Conservation (phyloP, 2,113 vertebrate species). For the Oncorhynchus gorbuscha region DNA sequence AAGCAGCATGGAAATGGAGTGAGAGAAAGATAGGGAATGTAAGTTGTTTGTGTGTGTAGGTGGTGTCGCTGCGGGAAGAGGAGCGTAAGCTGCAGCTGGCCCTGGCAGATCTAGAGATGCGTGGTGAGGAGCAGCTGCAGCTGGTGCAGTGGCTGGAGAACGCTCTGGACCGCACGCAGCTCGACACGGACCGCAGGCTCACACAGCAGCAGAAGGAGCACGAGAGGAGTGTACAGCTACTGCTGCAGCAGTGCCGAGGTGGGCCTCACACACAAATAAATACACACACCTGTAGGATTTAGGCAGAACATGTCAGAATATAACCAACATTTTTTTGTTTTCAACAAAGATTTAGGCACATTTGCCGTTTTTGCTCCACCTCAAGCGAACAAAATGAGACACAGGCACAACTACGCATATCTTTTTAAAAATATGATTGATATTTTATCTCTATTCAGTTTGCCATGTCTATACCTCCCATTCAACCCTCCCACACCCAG, state of each 20-base stretch:
- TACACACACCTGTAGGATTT: neutral
- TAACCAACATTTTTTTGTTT: neutral
- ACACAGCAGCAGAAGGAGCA: constrained; percentile 96
- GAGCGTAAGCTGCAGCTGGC: constrained; percentile 90
- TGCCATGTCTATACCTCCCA: neutral
- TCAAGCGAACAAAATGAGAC: neutral
- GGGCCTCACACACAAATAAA: neutral
- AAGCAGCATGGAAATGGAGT: neutral
- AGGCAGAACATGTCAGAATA: too few species aligned
- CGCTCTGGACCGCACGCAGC: constrained; percentile 85
- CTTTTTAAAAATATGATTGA: too few species aligned
- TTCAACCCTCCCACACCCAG: neutral
- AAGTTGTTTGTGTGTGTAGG: constrained; percentile 65
- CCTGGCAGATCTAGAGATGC: constrained; percentile 91
- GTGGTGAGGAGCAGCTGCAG: constrained; percentile 89
- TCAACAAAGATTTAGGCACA: neutral
- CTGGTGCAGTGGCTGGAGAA: constrained; percentile 89
- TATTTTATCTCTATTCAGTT: neutral
- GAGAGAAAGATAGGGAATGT: too few species aligned
- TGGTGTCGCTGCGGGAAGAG: constrained; percentile 92
- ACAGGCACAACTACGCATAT: neutral
- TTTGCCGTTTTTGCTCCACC: neutral
- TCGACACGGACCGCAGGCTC: constrained; percentile 91
- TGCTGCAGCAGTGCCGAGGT: constrained; percentile 92
- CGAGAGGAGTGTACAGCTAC: constrained; percentile 84